These are phyloP conservation scores for Temnothorax nylanderi DNA, from an alignment of 1,140 invertebrate genomes.

Conservation along the genomic window DNA sequence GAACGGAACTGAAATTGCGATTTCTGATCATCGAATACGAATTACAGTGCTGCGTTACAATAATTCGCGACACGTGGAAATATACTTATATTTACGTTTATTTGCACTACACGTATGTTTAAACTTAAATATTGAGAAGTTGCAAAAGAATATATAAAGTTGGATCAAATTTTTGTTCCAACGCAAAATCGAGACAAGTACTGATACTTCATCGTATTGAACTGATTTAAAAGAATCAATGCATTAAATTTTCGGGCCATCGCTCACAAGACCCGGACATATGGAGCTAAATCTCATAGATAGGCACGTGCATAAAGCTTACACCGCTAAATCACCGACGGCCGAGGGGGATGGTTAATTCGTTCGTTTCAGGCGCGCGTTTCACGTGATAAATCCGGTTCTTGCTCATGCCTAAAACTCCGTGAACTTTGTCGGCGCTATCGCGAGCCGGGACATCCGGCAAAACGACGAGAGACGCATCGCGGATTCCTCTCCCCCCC, in stretches of 20 bases:
- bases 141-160: neutral
- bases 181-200: neutral
- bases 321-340: conserved; percentile 30
- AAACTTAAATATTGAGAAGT: neutral
- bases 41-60: neutral
- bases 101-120: neutral
- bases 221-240: neutral
- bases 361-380: conserved; percentile 41
- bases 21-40: neutral
- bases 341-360: conserved; percentile 24
- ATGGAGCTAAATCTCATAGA: conserved; percentile 34
- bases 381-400: conserved; percentile 53
- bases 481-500: neutral
- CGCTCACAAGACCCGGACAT: neutral
- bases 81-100: neutral
- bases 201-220: neutral
- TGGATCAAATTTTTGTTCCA: neutral
- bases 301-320: conserved; percentile 31
- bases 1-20: neutral
- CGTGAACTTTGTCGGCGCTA: conserved; percentile 46
- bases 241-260: neutral
- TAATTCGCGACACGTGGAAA: neutral
- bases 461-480: conserved; percentile 57
- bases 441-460: conserved; percentile 29
- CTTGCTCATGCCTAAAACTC: conserved; percentile 51